A percentile compares a stretch with the other conserved stretches of the same genome.
Evolutionary conservation across 2,888 invertebrate genomes (phyloP).

Genomic region (Xylota sylvarum): DNA sequence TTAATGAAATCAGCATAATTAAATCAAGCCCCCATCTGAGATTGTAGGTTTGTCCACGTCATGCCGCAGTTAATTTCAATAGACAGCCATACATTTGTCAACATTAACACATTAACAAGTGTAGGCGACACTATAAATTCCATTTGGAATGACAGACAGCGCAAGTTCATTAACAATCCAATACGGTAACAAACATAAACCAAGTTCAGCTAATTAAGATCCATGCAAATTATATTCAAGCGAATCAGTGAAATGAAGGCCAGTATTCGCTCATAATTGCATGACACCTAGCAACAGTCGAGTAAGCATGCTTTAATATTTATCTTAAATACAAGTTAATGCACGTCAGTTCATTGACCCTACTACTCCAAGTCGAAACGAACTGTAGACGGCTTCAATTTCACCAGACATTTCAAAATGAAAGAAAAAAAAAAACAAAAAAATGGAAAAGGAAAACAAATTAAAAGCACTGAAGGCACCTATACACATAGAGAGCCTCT

Average conservation of each 20-base stretch:
- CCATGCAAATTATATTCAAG: background rate
- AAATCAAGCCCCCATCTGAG: background rate
- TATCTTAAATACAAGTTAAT: background rate
- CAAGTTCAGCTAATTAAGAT: slow-evolving; percentile 1
- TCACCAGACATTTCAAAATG: slow-evolving; percentile 22
- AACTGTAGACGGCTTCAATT: slow-evolving; percentile 16
- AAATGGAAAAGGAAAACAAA: slow-evolving; percentile 16
- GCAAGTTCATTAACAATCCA: background rate
- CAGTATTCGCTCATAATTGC: background rate
- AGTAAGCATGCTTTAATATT: background rate
- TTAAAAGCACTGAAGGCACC: slow-evolving; percentile 37
- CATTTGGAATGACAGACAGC: background rate
- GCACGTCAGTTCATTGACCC: slow-evolving; percentile 12
- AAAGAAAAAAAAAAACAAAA: no score
- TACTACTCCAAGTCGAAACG: background rate
- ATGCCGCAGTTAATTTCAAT: background rate
- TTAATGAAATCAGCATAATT: background rate
- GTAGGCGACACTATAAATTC: background rate
- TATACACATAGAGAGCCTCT: slow-evolving; percentile 11
- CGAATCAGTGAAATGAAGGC: background rate
- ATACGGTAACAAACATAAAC: background rate
- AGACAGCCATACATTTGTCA: background rate
- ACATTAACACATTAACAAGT: background rate
- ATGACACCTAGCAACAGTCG: background rate
- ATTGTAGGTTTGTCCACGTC: background rate